Percentiles rank a stretch among this genome's conserved stretches.
Evolutionary conservation across 1,140 invertebrate genomes (phyloP).

Genomic region (Artemia franciscana): DNA sequence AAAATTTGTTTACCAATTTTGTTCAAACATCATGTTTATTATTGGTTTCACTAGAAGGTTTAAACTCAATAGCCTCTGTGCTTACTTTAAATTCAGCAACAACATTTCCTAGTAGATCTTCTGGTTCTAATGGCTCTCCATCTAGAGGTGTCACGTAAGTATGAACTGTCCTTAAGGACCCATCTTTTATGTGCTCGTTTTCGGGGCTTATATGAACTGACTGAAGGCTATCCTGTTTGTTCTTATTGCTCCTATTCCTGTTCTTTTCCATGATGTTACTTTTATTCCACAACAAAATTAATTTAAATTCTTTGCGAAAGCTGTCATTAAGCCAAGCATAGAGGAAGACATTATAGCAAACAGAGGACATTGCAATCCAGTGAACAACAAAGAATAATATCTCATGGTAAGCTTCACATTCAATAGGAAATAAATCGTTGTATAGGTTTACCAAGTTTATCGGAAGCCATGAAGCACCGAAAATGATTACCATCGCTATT

Average conservation of each 20-base stretch:
- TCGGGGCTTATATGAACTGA: too few species aligned
- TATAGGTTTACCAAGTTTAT: constrained; percentile 70
- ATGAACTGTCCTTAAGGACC: not conserved
- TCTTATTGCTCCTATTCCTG: too few species aligned
- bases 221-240: too few species aligned
- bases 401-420: constrained; percentile 47
- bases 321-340: constrained; percentile 96
- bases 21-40: too few species aligned
- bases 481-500: constrained; percentile 87
- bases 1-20: too few species aligned
- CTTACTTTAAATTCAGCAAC: not conserved
- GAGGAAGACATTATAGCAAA: constrained; percentile 82
- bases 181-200: not conserved
- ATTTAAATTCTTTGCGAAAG: constrained; percentile 8
- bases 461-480: constrained; percentile 85
- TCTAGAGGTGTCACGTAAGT: too few species aligned
- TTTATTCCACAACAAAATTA: too few species aligned
- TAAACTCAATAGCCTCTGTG: not conserved
- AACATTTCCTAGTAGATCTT: too few species aligned
- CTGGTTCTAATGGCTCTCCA: too few species aligned
- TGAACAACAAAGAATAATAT: constrained; percentile 55
- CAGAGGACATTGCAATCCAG: constrained; percentile 54
- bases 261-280: too few species aligned
- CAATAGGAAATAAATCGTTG: constrained; percentile 45
- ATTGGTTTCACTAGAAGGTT: too few species aligned